Evolutionary conservation across 2,888 invertebrate species (phyloP).

Genomic region (Cylloceria caligata): DNA sequence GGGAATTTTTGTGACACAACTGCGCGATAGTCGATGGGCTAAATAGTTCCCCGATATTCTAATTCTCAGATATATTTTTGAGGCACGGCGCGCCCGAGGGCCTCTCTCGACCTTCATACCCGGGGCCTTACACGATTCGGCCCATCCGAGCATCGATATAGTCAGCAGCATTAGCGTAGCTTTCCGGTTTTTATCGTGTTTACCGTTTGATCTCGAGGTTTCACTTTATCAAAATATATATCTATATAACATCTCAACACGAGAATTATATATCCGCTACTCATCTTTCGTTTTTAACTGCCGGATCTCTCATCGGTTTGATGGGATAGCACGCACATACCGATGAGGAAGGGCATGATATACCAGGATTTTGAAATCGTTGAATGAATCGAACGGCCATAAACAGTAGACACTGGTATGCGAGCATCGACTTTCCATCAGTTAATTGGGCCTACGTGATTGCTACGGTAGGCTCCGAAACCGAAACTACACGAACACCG

Average conservation of each 20-base stretch:
- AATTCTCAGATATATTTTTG: slow-evolving; percentile 24
- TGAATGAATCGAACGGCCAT: slow-evolving; percentile 6
- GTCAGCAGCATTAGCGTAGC: slow-evolving; percentile 10
- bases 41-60: slow-evolving; percentile 7
- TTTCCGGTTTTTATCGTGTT: slow-evolving; percentile 61
- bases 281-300: slow-evolving; percentile 46
- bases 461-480: too few species aligned
- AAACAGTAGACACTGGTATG: neutral
- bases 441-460: neutral
- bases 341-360: slow-evolving; percentile 49
- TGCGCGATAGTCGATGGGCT: neutral
- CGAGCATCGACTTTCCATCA: slow-evolving; percentile 3
- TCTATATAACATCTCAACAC: slow-evolving; percentile 28
- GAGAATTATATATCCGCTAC: slow-evolving; percentile 56
- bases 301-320: slow-evolving; percentile 56
- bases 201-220: slow-evolving; percentile 66
- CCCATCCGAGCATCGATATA: slow-evolving; percentile 7
- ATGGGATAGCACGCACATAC: slow-evolving; percentile 9
- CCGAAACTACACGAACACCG: too few species aligned
- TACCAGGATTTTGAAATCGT: slow-evolving; percentile 37
- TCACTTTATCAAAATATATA: slow-evolving; percentile 57
- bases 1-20: slow-evolving; percentile 2
- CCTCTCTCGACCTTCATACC: slow-evolving; percentile 29
- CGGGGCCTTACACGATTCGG: slow-evolving; percentile 34
- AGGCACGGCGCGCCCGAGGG: slow-evolving; percentile 21